Evolutionary conservation across 1,140 invertebrate genomes (phyloP), one percentile per base, ranked within the genome.

Genomic region (Brachionus sp.): DNA sequence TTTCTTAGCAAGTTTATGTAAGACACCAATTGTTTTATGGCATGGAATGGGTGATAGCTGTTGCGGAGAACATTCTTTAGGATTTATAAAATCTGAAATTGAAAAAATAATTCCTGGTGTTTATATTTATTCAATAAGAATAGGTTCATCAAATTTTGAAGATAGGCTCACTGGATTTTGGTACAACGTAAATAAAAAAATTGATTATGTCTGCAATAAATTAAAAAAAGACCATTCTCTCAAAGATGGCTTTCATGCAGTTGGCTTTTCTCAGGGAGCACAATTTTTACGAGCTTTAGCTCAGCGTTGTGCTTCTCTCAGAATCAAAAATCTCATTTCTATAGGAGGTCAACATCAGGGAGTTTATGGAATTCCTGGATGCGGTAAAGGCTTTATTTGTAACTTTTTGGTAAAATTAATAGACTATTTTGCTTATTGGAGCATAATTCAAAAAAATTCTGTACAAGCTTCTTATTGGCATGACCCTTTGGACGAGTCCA

Each of bases 391-490:
- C 9, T 87, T 86, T 4, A 64, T 92, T 5, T 99, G 97, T 88
- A 92, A 97, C 86, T 92, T 93, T 85, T 88, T 98, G 3, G 90
- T 94, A 78, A 91, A 92, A 86, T 84, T 98, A 0, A 90, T 99
- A 0, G 94, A 94, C 86, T 89, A 92, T 86, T 96, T 94, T 68
- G 96, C 95, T 70, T 99, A 99, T 89, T 83, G 86, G 5, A 84
- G 84, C 85, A 90, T 85, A 85, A 87, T 90, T 13, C 70, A 75
- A 25, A 75, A 33, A 29, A 75, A 75, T 37, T 42, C 98, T 10
- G 94, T 97, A 0, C 96, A 98, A 91, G 96, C 96, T 0, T 93
- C 97, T 84, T 99, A 97, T 88, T 99, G 98, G 97, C 97, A 99
- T 87, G 95, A 98, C 91, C 96, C 97, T 0, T 87, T 95, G 12